Conservation (phyloP, 2,888 invertebrate species). For the Scaptomyza reducta region DNA sequence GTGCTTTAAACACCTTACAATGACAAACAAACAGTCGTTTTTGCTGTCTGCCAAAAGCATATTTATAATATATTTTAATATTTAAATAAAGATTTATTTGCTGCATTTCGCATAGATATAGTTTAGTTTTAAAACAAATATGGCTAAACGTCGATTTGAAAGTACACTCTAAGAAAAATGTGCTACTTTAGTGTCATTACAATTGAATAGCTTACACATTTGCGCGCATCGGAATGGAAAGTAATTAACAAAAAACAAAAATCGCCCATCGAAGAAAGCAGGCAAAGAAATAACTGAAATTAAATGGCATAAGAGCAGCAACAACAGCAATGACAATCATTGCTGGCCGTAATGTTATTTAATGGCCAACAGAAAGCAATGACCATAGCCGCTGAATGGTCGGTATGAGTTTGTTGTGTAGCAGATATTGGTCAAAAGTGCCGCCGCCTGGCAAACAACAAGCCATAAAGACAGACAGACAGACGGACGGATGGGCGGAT, state of each 20-base stretch:
- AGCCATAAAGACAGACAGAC: too few relatives aligned
- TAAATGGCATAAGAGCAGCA: slow-evolving; percentile 43
- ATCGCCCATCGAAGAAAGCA: slow-evolving; percentile 37
- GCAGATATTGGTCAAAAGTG: slow-evolving; percentile 76
- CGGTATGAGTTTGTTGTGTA: slow-evolving; percentile 73
- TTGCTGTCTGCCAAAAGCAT: slow-evolving; percentile 14
- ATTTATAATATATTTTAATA: too few relatives aligned
- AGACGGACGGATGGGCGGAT: slow-evolving; percentile 7
- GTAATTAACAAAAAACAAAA: slow-evolving; percentile 48
- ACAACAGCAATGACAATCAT: slow-evolving; percentile 51
- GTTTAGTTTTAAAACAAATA: too few relatives aligned
- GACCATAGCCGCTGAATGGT: slow-evolving; percentile 57
- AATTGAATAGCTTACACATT: slow-evolving; percentile 37
- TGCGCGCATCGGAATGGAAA: slow-evolving; percentile 54
- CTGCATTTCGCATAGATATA: too few relatives aligned
- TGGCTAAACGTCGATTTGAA: too few relatives aligned
- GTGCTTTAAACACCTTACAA: too few relatives aligned
- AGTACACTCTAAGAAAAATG: too few relatives aligned
- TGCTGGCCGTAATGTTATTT: slow-evolving; percentile 70
- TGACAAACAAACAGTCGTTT: slow-evolving; percentile 8
- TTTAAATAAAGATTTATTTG: too few relatives aligned
- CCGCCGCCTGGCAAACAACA: slow-evolving; percentile 52
- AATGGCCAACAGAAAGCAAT: slow-evolving; percentile 62
- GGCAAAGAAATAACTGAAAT: slow-evolving; percentile 56
- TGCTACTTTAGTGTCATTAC: not conserved